Conservation (phyloP, 2,888 invertebrate genomes). For the Tricholauxania praeusta region DNA sequence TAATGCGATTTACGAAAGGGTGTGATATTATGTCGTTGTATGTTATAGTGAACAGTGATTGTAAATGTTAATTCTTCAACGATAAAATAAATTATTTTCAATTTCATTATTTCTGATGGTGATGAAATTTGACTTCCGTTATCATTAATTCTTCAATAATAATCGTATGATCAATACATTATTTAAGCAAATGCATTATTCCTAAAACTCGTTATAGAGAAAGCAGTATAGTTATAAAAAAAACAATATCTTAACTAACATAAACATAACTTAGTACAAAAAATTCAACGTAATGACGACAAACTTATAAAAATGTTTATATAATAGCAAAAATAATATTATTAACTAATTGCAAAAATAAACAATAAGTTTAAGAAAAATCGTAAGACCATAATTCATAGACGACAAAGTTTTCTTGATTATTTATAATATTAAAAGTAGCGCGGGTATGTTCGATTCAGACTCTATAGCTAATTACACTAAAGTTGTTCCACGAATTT, state of each 20-base stretch:
- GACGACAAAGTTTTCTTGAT: not conserved
- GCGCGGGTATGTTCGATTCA: conserved; percentile 39
- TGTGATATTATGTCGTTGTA: not conserved
- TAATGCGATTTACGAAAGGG: too few relatives aligned
- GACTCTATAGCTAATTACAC: conserved; percentile 68
- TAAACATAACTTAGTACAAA: conserved; percentile 15
- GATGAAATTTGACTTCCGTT: not conserved
- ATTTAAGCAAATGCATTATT: too few relatives aligned
- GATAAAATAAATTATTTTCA: not conserved
- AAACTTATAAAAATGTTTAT: not conserved
- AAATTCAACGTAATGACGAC: conserved; percentile 17
- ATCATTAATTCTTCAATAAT: not conserved
- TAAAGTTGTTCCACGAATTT: conserved; percentile 97
- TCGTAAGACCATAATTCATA: conserved; percentile 19
- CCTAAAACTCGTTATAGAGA: too few relatives aligned
- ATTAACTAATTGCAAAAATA: conserved; percentile 7
- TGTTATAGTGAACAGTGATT: not conserved
- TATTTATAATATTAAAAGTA: conserved; percentile 32
- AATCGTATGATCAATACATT: not conserved
- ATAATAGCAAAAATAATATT: not conserved
- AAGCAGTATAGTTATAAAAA: too few relatives aligned
- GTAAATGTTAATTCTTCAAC: not conserved
- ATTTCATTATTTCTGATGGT: not conserved
- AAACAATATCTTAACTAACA: conserved; percentile 8
- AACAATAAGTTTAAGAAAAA: conserved; percentile 17